Evolutionary conservation across 1,140 invertebrate genomes (phyloP).

Genomic region (Hypsibius dujardini): DNA sequence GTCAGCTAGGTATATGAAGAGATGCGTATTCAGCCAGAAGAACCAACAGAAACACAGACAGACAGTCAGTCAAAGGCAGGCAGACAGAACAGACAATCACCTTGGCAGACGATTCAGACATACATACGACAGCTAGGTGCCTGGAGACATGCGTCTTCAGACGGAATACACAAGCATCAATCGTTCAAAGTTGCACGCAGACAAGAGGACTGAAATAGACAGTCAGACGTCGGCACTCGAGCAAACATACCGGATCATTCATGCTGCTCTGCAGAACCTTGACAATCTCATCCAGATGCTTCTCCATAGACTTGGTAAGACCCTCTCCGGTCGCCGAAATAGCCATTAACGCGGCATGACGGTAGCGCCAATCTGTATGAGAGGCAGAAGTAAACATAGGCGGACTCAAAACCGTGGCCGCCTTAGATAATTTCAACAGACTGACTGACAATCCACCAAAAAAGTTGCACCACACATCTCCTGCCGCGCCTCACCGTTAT

Average conservation of each 20-base stretch:
- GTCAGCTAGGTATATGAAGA: too few species aligned
- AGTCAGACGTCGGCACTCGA: too few species aligned
- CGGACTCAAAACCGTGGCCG: conserved; percentile 18
- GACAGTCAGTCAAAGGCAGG: too few species aligned
- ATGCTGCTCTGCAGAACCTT: conserved; percentile 70
- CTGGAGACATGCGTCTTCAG: conserved; percentile 24
- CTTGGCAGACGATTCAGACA: conserved; percentile 18
- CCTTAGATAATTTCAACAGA: conserved; percentile 41
- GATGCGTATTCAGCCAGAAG: too few species aligned
- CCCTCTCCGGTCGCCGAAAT: conserved; percentile 95
- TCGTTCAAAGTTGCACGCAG: too few species aligned
- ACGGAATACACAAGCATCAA: too few species aligned
- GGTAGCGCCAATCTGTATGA: conserved; percentile 32
- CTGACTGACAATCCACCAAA: neutral
- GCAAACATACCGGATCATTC: conserved; percentile 54
- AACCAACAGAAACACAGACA: too few species aligned
- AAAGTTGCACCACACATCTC: conserved; percentile 22
- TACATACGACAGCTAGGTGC: conserved; percentile 20
- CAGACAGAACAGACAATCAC: conserved; percentile 26
- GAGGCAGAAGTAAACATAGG: conserved; percentile 11
- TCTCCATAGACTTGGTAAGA: conserved; percentile 92
- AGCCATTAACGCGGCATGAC: conserved; percentile 88
- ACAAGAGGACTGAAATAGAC: too few species aligned
- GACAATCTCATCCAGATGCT: conserved; percentile 71
- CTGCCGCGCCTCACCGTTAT: conserved; percentile 57